These are phyloP conservation scores for Leptobrachium leishanense DNA, from an alignment of 2,113 vertebrate species.

Conservation along the genomic window DNA sequence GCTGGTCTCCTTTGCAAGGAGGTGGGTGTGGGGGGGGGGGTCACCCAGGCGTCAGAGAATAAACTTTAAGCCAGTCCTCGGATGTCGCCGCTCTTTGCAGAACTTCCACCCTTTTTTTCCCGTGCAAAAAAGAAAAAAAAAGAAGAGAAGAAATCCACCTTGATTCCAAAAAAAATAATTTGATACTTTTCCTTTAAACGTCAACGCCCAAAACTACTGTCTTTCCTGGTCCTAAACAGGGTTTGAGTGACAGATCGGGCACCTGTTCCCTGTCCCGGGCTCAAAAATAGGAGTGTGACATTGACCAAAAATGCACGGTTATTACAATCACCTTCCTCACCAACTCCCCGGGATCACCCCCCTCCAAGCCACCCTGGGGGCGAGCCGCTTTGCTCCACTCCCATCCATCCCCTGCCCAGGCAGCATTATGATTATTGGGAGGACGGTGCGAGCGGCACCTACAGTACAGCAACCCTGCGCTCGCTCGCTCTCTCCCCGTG, in stretches of 20 bases:
- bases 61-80: conserved; percentile 4
- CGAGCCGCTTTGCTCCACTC: conserved; percentile 6
- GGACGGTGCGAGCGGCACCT: conserved; percentile 11
- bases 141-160: conserved; percentile 47
- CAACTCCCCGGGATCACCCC: background rate
- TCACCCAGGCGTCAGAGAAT: conserved; percentile 3
- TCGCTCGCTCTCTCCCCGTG: background rate
- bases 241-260: conserved; percentile 68
- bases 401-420: conserved; percentile 19
- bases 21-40: background rate
- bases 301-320: conserved; percentile 54
- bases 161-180: conserved; percentile 52
- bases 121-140: conserved; percentile 31
- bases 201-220: conserved; percentile 55
- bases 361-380: conserved; percentile 45
- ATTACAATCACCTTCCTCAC: background rate
- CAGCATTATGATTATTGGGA: conserved; percentile 1
- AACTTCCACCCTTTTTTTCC: conserved; percentile 31
- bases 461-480: background rate
- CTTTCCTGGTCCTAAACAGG: conserved; percentile 32
- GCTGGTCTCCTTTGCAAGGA: background rate
- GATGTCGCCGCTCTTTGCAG: conserved; percentile 26
- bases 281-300: conserved; percentile 54
- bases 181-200: conserved; percentile 39
- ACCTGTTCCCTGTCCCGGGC: conserved; percentile 69